Conservation (phyloP, 2,113 vertebrate genomes). For the Pandion haliaetus region DNA sequence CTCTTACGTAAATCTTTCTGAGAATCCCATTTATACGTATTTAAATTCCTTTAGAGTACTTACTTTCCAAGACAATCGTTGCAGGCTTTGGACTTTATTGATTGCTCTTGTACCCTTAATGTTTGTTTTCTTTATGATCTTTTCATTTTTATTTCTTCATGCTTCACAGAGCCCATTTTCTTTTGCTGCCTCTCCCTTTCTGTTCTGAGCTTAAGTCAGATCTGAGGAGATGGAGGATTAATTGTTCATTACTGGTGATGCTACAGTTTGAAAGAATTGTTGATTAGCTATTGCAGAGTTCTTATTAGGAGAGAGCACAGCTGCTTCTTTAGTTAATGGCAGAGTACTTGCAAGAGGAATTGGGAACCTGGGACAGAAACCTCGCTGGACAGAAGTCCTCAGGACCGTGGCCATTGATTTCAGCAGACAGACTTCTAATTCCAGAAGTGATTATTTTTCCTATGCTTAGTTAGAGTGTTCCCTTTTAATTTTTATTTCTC, state of each 20-base stretch:
- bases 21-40: slow-evolving; percentile 37
- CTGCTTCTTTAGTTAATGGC: background rate
- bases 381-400: background rate
- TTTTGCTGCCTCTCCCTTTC: slow-evolving; percentile 7
- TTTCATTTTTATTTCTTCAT: slow-evolving; percentile 58
- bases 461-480: background rate
- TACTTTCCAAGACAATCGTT: slow-evolving; percentile 34
- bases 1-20: slow-evolving; percentile 14
- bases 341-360: background rate
- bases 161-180: slow-evolving; percentile 56
- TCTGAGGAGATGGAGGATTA: slow-evolving; percentile 21
- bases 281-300: slow-evolving; percentile 13
- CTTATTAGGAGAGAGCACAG: background rate
- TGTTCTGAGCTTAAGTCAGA: slow-evolving; percentile 2
- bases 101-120: slow-evolving; percentile 27
- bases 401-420: background rate
- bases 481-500: background rate
- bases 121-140: slow-evolving; percentile 54
- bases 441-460: background rate
- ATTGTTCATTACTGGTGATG: slow-evolving; percentile 40
- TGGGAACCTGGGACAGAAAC: background rate
- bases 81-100: slow-evolving; percentile 43
- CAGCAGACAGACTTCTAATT: background rate
- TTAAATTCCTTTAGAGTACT: slow-evolving; percentile 35
- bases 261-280: slow-evolving; percentile 38